Conservation (phyloP, 2,797 vertebrate species). For the Bradypodion pumilum region DNA sequence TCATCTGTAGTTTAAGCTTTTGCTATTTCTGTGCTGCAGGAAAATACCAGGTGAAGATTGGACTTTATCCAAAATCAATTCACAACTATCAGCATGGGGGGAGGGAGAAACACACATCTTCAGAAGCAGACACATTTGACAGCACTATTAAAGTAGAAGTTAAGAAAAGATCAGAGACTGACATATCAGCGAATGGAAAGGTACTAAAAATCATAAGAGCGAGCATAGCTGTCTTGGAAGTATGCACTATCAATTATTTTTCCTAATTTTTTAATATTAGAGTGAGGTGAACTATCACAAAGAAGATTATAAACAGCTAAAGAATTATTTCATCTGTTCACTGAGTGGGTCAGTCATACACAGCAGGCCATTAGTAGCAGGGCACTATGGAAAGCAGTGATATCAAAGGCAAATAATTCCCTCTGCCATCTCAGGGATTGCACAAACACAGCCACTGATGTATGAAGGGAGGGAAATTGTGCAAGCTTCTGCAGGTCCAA, state of each 20-base stretch:
- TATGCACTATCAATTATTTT: background rate
- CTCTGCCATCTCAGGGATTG: background rate
- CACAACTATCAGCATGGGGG: constrained; percentile 2
- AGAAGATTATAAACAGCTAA: background rate
- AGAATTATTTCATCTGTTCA: background rate
- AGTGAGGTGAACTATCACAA: background rate
- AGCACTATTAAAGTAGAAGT: constrained; percentile 41
- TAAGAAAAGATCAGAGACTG: constrained; percentile 31
- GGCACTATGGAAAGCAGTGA: background rate
- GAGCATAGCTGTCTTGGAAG: background rate
- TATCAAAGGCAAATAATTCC: background rate
- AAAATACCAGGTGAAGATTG: constrained; percentile 38
- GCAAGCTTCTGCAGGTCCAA: background rate
- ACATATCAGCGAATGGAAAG: constrained; percentile 45
- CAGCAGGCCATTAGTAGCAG: background rate
- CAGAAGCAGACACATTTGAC: constrained; percentile 37
- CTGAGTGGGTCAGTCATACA: no score
- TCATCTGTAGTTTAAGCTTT: constrained; percentile 44
- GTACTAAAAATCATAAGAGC: background rate
- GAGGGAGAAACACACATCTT: constrained; percentile 1
- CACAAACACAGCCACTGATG: no score
- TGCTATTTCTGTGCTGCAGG: constrained; percentile 26
- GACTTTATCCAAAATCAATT: constrained; percentile 60
- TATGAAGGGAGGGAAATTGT: background rate
- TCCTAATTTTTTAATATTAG: background rate